These are phyloP conservation scores for Hypena proboscidalis DNA, from an alignment of 2,888 invertebrate genomes.

Conservation along the genomic window DNA sequence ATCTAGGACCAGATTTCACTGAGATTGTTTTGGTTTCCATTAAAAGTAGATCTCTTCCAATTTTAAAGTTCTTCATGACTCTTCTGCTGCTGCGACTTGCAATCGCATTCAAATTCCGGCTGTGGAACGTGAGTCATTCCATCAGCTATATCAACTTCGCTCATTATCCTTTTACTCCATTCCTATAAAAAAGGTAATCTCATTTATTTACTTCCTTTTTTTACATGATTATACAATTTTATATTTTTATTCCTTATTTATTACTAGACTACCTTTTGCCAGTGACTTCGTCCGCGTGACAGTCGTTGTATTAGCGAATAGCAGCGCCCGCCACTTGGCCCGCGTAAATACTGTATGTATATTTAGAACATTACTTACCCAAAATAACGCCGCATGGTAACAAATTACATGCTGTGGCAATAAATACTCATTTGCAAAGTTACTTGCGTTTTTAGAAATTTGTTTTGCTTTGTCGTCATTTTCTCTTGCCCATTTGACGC, in stretches of 20 bases:
- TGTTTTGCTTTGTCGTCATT: slow-evolving; percentile 88
- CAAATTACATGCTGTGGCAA: slow-evolving; percentile 94
- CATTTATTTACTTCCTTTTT: no score
- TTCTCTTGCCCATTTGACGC: slow-evolving; percentile 90
- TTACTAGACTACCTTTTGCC: no score
- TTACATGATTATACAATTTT: no score
- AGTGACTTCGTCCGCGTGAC: no score
- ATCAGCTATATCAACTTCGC: slow-evolving; percentile 57
- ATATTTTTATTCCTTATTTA: no score
- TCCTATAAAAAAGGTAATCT: slow-evolving; percentile 84
- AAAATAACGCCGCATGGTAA: slow-evolving; percentile 89
- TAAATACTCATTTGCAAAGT: slow-evolving; percentile 91
- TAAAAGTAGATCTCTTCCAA: slow-evolving; percentile 3
- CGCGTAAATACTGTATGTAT: background rate
- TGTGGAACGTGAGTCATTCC: slow-evolving; percentile 75
- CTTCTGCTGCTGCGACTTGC: slow-evolving; percentile 39
- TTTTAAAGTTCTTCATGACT: slow-evolving; percentile 65
- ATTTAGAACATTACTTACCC: slow-evolving; percentile 50
- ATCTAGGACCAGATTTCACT: slow-evolving; percentile 2
- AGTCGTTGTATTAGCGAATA: no score
- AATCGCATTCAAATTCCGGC: slow-evolving; percentile 59
- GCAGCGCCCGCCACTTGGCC: no score
- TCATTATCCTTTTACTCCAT: slow-evolving; percentile 89
- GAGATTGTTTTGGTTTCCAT: slow-evolving; percentile 18
- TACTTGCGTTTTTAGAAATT: slow-evolving; percentile 88